These are phyloP conservation scores for Leptodactylus fallax DNA, from an alignment of 2,797 vertebrate species.

Conservation along the genomic window DNA sequence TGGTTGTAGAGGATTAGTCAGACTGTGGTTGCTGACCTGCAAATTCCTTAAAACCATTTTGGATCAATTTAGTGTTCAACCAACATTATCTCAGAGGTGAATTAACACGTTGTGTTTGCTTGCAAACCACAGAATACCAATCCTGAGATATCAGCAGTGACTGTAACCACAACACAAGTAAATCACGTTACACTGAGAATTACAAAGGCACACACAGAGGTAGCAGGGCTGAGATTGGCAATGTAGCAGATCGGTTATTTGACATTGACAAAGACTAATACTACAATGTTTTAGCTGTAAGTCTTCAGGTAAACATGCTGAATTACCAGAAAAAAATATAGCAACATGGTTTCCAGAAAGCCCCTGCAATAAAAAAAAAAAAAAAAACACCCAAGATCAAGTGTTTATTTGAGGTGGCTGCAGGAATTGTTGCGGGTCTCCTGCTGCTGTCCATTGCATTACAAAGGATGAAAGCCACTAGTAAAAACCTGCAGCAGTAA, in stretches of 20 bases:
- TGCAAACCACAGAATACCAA: constrained; percentile 50
- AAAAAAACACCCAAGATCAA: too few species aligned
- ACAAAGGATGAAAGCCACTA: too few species aligned
- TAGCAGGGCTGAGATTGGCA: background rate
- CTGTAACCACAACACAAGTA: constrained; percentile 48
- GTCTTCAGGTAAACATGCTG: too few species aligned
- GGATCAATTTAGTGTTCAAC: constrained; percentile 58
- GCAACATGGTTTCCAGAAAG: too few species aligned
- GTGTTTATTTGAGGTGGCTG: too few species aligned
- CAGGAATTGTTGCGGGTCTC: too few species aligned
- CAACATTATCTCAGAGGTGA: constrained; percentile 57
- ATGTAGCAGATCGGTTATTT: background rate
- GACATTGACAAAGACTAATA: background rate
- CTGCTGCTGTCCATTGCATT: too few species aligned
- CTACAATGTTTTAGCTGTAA: too few species aligned
- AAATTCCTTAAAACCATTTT: constrained; percentile 55
- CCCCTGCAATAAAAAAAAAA: too few species aligned
- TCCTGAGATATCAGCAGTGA: constrained; percentile 36
- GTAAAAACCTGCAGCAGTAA: too few species aligned
- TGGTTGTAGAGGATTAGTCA: constrained; percentile 48
- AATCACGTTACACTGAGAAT: constrained; percentile 19
- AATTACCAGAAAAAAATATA: too few species aligned
- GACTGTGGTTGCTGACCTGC: constrained; percentile 54
- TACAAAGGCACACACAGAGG: background rate
- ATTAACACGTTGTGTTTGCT: constrained; percentile 33